Evolutionary conservation across 1,140 invertebrate species (phyloP).

Genomic region (Megalopta genalis): DNA sequence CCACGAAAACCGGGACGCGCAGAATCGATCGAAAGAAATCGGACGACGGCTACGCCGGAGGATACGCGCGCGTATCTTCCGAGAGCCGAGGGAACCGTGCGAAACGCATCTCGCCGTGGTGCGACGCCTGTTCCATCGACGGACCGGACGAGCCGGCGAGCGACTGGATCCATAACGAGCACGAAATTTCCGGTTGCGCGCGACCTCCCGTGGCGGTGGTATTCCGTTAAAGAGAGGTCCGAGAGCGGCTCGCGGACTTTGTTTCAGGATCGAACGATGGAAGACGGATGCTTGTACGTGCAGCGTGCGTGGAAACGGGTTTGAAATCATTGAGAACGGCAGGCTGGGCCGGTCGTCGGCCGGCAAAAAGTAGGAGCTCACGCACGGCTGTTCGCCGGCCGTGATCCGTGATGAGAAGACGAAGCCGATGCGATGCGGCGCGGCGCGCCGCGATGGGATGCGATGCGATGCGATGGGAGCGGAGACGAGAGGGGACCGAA

Average conservation of each 20-base stretch:
- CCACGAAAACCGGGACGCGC: background rate
- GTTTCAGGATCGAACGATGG: constrained; percentile 28
- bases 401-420: constrained; percentile 65
- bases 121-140: no score
- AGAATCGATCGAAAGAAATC: no score
- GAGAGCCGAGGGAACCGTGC: no score
- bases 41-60: no score
- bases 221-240: constrained; percentile 46
- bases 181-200: background rate
- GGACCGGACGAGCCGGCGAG: no score
- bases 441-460: no score
- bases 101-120: no score
- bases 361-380: constrained; percentile 72
- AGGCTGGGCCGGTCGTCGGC: constrained; percentile 65
- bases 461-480: background rate
- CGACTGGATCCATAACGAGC: no score
- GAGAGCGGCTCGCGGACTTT: constrained; percentile 38
- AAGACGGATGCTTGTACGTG: constrained; percentile 15
- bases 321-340: constrained; percentile 67
- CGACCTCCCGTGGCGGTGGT: background rate
- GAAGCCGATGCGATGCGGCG: constrained; percentile 16
- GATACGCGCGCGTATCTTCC: no score
- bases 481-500: constrained; percentile 16
- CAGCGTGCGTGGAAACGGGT: constrained; percentile 55
- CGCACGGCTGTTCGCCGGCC: constrained; percentile 67